Evolutionary conservation across 2,113 vertebrate genomes (phyloP), one percentile per base, ranked within the genome.

Genomic region (Pelobates fuscus): DNA sequence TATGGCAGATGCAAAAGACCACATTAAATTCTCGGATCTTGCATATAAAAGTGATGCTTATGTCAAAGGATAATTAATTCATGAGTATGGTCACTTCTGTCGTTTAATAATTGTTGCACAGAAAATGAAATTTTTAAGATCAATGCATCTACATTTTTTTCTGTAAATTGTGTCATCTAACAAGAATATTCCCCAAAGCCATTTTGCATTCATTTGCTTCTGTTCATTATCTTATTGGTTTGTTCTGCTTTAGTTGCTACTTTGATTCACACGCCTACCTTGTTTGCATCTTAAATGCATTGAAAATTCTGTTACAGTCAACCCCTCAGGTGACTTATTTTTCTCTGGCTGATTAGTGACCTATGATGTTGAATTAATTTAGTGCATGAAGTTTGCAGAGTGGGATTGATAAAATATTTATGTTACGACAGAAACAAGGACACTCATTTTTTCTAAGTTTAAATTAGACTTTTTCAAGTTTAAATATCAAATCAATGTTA

Each of bases 61-160:
- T 49, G 65, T 83, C 30, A 70, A 77, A 69, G 49, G 67, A 71
- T 87, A 87, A 86, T 91, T 89, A 88, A 90, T 89, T 89, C 84
- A 71, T 86, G 46, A 54, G 32, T 58, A 74, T 76, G 79, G 81
- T 87, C 82, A 82, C 81, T 82, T 26, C 62, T 66, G 62, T 66
- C 37, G 0, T 67, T 27, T 49, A 27, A 62, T 70, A 49, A 77
- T 71, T 78, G 27, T 27, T 18, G 20, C 61, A 78, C 14, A n/a
- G 52, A 79, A 77, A 77, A 43, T 77, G 52, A 66, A 57, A 74
- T 44, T 66, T 52, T 74, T 74, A 74, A 74, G 71, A 74, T 74
- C 71, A 74, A 58, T 55, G 25, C 66, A 23, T 49, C 77, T 76
- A 29, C n/a, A n/a, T n/a, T n/a, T n/a, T n/a, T n/a, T n/a, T n/a